Percentiles rank a stretch among this genome's conserved stretches.
These are phyloP conservation scores for Nymphalis polychloros DNA, from an alignment of 2,888 invertebrate species.

Conservation along the genomic window DNA sequence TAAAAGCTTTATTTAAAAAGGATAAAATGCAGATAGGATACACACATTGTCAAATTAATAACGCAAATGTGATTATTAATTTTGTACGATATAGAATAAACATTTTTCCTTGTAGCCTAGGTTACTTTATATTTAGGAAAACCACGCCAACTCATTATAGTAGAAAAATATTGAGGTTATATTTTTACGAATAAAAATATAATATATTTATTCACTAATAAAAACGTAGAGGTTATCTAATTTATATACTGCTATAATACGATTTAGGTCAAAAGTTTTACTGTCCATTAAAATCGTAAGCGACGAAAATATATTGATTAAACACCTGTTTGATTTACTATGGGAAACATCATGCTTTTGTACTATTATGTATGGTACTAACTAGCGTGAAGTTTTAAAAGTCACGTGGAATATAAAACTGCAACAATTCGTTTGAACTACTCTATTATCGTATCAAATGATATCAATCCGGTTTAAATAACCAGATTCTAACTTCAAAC, in stretches of 20 bases:
- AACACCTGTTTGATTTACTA: background rate
- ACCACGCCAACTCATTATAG: no score
- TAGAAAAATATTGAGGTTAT: no score
- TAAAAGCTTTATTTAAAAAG: no score
- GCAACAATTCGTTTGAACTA: background rate
- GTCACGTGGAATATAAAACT: background rate
- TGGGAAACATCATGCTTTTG: background rate
- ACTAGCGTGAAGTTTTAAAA: background rate
- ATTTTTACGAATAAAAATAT: no score
- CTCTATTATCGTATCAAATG: background rate
- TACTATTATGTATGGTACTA: background rate
- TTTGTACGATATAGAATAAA: no score
- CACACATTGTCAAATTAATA: no score
- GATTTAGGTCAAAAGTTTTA: background rate
- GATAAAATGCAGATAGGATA: no score
- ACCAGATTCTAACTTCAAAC: slow-evolving; percentile 3
- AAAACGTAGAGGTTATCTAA: no score
- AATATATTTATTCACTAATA: no score
- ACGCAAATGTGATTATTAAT: no score
- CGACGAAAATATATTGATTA: background rate
- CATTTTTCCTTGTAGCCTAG: no score
- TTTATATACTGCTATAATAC: background rate
- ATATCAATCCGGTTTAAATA: background rate
- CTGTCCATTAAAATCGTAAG: background rate
- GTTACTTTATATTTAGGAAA: no score